phyloP scores from a whole-genome alignment of 2,113 vertebrate genomes.

The Phrynosoma blainvillii region DNA sequence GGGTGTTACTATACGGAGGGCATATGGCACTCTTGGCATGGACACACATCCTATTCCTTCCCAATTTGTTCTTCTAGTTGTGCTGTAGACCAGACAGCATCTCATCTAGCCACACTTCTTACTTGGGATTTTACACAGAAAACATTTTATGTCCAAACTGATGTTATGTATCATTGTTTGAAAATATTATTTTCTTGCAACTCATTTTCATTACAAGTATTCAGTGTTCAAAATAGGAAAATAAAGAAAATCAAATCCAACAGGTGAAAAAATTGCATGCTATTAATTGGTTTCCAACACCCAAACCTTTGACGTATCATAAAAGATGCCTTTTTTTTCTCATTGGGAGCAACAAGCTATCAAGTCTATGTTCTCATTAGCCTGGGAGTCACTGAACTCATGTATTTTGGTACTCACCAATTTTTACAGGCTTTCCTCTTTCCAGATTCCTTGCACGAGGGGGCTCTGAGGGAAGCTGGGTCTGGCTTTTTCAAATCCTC shows the following conservation, averaged over 20 bases:
- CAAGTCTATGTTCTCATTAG: not conserved
- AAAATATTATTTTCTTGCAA: no score
- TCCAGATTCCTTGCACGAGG: conserved; percentile 82
- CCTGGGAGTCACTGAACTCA: not conserved
- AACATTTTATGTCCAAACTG: no score
- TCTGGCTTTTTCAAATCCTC: conserved; percentile 94
- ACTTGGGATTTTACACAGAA: no score
- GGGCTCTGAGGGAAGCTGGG: conserved; percentile 82
- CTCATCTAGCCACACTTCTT: no score
- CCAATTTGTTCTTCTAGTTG: no score
- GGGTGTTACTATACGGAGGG: not conserved
- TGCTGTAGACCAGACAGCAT: no score
- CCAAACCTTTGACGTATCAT: no score
- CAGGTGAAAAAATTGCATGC: no score
- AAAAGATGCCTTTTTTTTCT: no score
- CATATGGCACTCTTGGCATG: not conserved
- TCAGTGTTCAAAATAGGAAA: not conserved
- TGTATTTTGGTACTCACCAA: conserved; percentile 78
- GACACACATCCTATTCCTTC: not conserved
- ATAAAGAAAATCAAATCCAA: not conserved
- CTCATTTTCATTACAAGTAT: no score
- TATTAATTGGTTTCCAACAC: no score
- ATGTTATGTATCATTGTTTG: no score
- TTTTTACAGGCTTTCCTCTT: conserved; percentile 97
- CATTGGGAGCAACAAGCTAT: not conserved